Conservation (phyloP, 2,113 vertebrate genomes). For the Pteropus alecto region DNA sequence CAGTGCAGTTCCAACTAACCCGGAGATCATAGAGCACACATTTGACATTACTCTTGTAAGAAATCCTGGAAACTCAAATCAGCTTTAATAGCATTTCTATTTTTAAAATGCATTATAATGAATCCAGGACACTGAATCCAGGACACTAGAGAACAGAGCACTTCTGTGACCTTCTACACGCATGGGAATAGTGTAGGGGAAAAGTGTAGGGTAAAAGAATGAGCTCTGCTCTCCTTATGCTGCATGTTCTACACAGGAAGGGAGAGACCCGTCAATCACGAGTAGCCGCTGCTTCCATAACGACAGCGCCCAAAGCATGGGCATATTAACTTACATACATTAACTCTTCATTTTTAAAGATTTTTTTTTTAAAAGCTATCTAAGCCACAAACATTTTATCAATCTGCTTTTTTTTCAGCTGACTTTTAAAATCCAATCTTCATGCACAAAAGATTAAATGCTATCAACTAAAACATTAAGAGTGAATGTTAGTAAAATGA, state of each 20-base stretch:
- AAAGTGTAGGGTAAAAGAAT: background rate
- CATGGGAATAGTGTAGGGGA: background rate
- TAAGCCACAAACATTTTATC: background rate
- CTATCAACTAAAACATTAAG: conserved; percentile 12
- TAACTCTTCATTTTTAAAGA: background rate
- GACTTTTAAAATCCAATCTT: background rate
- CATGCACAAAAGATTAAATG: background rate
- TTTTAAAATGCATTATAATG: background rate
- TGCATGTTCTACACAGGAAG: background rate
- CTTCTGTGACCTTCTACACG: background rate
- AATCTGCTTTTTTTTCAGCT: background rate
- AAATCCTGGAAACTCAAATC: background rate
- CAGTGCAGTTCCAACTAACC: background rate
- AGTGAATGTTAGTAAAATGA: background rate
- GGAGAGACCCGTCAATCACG: background rate
- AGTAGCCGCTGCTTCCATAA: background rate
- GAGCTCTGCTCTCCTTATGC: background rate
- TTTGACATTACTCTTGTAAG: background rate
- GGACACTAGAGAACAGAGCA: background rate
- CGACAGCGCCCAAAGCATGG: background rate
- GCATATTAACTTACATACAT: background rate
- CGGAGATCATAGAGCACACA: background rate
- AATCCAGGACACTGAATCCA: background rate
- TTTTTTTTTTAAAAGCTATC: conserved; percentile 1
- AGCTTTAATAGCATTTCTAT: background rate